Base-by-base conservation (phyloP, 53 echinoderm and acorn worm genomes). In the Glandiceps talaboti region DNA sequence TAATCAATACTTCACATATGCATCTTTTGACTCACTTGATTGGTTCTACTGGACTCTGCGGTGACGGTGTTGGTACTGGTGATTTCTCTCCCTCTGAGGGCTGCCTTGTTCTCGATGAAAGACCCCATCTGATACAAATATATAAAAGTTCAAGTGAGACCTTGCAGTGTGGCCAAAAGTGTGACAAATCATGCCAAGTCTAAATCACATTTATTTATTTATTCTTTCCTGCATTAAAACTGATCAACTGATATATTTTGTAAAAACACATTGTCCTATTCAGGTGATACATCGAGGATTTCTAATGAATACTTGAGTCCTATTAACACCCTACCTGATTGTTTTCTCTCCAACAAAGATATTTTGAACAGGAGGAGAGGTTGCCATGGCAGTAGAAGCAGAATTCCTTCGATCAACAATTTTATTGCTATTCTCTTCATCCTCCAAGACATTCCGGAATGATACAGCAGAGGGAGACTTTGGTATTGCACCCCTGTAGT, bases 11-110 rank as follows among this genome's bases (percentile, higher is more conserved):
- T n/a, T n/a, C n/a, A n/a, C n/a, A n/a, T n/a, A n/a, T n/a, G n/a
- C n/a, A n/a, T n/a, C n/a, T n/a, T n/a, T n/a, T n/a, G 6, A 45
- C 30, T 83, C 73, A 83, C 83, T 77, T 83, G 74, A 83, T 28
- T 32, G 77, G 77, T 73, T 83, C 64, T 45, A 45, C 6, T 31
- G 85, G 85, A 80, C 83, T 87, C 32, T 83, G 79, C 26, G 80
- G 88, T 28, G 91, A 77, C 31, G 64, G 64, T 45, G 64, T 45
- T 45, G 64, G 20, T 12, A 6, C 20, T 45, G 6, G 6, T 45
- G 64, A 45, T 45, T 20, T 45, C 64, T 45, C 64, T 12, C 64
- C 20, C 64, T 45, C 64, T 45, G 64, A 45, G 6, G 20, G 20
- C 20, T 45, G 6, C 20, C 64, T 45, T 12, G 6, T 45, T 45